Evolutionary conservation across 2,113 vertebrate genomes (phyloP), one percentile per base, ranked within the genome.

Genomic region (Melierax canorus): DNA sequence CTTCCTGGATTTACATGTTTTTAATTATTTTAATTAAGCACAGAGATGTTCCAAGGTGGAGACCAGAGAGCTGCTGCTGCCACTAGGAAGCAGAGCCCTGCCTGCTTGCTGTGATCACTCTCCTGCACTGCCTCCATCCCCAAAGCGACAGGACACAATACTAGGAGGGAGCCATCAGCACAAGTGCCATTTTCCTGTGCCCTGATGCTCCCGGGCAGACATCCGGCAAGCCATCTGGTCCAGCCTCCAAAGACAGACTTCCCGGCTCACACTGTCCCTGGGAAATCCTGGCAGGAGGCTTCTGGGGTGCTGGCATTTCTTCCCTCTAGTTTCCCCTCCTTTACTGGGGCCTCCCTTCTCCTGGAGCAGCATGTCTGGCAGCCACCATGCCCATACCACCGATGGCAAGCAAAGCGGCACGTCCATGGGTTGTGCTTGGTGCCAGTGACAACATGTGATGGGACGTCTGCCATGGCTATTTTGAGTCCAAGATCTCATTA

Each of bases 101-200:
- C 39, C 15, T 68, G 68, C 11, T 62, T 76, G 51, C 73, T 63
- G 36, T 19, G 71, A 13, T 62, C 1, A 1, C 29, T 74, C 10
- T 45, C 34, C 80, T 53, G 71, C 38, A 5, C 30, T 79, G 78
- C 21, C 73, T 77, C 77, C 2, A 4, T 64, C 43, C 68, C 53
- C 69, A 73, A 0, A 53, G 53, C 0, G 0, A 23, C 24, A n/a
- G 91, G 26, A 76, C 50, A 34, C 23, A 17, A 2, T 32, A 2
- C 46, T 4, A 6, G 26, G 38, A 67, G 58, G 38, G 67, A 76
- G 11, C 38, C 27, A 75, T 7, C 20, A 58, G 46, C 67, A 63
- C 67, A 12, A 0, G 32, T 7, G 85, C 24, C 48, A 2, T n/a
- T 69, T 14, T 63, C 48, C 81, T 55, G 77, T 64, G 43, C 39